These are phyloP conservation scores for Ennomos quercinarius DNA, from an alignment of 2,888 invertebrate genomes.

Conservation along the genomic window DNA sequence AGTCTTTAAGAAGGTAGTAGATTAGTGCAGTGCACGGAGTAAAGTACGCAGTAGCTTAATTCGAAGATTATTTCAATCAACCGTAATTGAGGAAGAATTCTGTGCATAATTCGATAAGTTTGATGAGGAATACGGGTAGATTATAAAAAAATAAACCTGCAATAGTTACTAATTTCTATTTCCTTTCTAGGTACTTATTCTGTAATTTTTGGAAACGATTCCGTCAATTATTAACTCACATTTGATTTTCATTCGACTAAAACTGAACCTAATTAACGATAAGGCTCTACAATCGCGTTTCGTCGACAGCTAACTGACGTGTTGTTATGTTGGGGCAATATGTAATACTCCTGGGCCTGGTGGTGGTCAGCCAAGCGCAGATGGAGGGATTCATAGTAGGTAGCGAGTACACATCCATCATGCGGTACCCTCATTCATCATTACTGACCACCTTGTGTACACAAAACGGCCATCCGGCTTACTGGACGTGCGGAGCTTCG, in stretches of 20 bases:
- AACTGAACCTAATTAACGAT: conserved; percentile 11
- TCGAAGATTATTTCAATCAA: no score
- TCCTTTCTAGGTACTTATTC: no score
- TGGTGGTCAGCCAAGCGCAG: neutral
- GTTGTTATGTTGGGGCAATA: conserved; percentile 17
- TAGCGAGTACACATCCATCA: conserved; percentile 37
- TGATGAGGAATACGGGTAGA: no score
- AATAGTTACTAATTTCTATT: no score
- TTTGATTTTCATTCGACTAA: neutral
- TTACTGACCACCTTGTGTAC: conserved; percentile 36
- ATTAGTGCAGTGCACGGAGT: no score
- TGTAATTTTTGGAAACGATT: no score
- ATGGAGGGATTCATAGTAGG: conserved; percentile 43
- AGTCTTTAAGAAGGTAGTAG: no score
- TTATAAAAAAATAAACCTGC: no score
- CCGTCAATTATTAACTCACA: no score
- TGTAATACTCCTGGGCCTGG: conserved; percentile 1
- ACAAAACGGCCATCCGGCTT: fast-evolving
- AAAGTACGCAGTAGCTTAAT: no score
- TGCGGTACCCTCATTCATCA: conserved; percentile 42
- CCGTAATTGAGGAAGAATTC: no score
- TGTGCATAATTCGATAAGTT: no score
- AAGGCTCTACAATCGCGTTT: neutral
- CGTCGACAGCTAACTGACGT: neutral
- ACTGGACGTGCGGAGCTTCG: conserved; percentile 51